A percentile compares a stretch with the other conserved stretches of the same genome.
Conservation (phyloP, 2,113 vertebrate genomes). For the Gallinago jamesoni region DNA sequence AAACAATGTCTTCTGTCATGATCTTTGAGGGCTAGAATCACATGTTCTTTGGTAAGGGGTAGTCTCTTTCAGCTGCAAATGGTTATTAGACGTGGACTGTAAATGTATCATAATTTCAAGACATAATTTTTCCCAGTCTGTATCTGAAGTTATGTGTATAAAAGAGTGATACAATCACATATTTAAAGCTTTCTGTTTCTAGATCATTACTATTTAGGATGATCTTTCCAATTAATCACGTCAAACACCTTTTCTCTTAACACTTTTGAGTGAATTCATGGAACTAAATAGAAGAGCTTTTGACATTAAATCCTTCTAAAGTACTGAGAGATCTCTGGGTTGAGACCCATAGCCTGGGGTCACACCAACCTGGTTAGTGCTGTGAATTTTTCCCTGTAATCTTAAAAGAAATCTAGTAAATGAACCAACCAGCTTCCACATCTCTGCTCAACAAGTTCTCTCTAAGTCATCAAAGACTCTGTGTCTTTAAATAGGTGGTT, state of each 20-base stretch:
- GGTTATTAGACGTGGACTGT: not conserved
- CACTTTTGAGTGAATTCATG: not conserved
- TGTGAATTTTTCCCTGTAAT: not conserved
- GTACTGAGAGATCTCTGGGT: not conserved
- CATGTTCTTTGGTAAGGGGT: not conserved
- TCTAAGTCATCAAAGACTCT: not conserved
- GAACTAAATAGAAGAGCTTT: not conserved
- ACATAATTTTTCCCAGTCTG: not conserved
- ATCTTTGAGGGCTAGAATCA: not conserved
- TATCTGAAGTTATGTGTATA: not conserved
- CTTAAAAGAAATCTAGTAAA: not conserved
- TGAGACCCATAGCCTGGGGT: not conserved
- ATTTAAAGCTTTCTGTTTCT: not conserved
- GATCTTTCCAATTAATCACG: not conserved
- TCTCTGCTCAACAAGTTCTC: not conserved
- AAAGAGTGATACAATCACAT: not conserved
- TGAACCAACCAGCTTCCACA: not conserved
- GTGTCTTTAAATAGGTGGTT: not conserved
- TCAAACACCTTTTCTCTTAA: not conserved
- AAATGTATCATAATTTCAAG: not conserved
- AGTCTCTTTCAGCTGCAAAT: not conserved
- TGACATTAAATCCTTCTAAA: not conserved
- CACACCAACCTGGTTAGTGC: not conserved
- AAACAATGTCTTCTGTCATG: not conserved
- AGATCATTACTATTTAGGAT: not conserved